Evolutionary conservation across 1,140 invertebrate species (phyloP).

Genomic region (Phymastichus coffea): DNA sequence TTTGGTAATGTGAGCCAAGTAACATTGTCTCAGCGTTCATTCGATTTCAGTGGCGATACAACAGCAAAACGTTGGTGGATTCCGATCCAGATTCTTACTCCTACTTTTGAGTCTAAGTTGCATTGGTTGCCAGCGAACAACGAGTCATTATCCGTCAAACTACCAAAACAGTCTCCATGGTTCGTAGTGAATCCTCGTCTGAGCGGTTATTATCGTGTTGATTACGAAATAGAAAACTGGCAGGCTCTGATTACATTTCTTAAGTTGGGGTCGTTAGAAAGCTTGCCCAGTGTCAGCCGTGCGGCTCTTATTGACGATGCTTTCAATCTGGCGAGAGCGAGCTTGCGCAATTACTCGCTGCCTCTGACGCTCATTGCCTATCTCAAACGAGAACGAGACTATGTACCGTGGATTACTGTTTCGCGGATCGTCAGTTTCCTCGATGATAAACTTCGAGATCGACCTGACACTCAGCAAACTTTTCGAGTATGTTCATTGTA

Average conservation of each 20-base stretch:
- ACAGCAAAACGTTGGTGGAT: no score
- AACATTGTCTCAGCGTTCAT: no score
- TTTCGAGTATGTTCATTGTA: slow-evolving; percentile 38
- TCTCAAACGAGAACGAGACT: slow-evolving; percentile 56
- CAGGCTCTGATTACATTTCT: slow-evolving; percentile 48
- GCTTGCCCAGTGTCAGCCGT: slow-evolving; percentile 57
- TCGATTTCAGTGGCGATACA: no score
- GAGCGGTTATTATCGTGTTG: slow-evolving; percentile 62
- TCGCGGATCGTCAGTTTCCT: slow-evolving; percentile 40
- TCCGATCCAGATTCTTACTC: no score
- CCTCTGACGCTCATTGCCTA: slow-evolving; percentile 58
- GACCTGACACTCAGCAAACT: slow-evolving; percentile 8
- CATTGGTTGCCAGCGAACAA: no score
- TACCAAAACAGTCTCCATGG: no score
- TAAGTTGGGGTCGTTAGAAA: no score
- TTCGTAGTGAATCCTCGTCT: no score
- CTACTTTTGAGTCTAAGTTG: no score
- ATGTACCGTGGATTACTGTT: slow-evolving; percentile 60
- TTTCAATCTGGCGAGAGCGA: slow-evolving; percentile 58
- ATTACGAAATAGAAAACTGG: slow-evolving; percentile 61
- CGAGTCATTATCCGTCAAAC: no score
- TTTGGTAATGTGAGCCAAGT: no score
- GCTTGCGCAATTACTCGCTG: slow-evolving; percentile 49
- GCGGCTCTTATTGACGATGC: slow-evolving; percentile 66
- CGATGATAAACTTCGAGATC: slow-evolving; percentile 39